Conservation (phyloP, 1,140 invertebrate genomes). For the Hermatobates lingyangjiaoensis region DNA sequence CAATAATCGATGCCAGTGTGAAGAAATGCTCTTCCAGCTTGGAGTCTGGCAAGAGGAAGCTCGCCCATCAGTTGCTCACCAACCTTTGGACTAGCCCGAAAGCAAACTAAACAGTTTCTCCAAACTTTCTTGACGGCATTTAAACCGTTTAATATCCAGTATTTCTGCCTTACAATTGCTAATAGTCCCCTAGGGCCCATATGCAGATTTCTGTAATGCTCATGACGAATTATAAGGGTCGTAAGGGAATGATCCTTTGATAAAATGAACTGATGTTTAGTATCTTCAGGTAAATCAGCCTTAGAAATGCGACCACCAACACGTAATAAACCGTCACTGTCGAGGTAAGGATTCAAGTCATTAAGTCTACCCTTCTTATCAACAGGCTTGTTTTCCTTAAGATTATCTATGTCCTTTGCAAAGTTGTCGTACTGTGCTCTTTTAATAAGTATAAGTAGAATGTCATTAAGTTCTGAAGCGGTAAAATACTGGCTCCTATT, state of each 20-base stretch:
- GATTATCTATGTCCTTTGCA: no score
- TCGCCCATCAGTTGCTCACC: background rate
- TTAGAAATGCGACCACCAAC: background rate
- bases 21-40: constrained; percentile 23
- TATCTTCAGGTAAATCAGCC: background rate
- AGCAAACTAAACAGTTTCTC: background rate
- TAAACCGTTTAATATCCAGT: background rate
- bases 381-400: no score
- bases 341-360: background rate
- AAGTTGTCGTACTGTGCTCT: no score
- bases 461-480: no score
- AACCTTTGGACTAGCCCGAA: background rate
- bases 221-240: background rate
- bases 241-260: background rate
- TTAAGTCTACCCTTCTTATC: no score
- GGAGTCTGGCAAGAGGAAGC: constrained; percentile 16
- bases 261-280: background rate
- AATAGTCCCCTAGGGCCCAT: background rate
- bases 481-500: no score
- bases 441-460: no score
- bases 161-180: background rate
- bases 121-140: background rate
- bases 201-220: background rate
- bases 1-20: constrained; percentile 20
- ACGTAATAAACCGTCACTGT: background rate